phyloP scores from a whole-genome alignment of 2,797 vertebrate species.

The Thunnus albacares region DNA sequence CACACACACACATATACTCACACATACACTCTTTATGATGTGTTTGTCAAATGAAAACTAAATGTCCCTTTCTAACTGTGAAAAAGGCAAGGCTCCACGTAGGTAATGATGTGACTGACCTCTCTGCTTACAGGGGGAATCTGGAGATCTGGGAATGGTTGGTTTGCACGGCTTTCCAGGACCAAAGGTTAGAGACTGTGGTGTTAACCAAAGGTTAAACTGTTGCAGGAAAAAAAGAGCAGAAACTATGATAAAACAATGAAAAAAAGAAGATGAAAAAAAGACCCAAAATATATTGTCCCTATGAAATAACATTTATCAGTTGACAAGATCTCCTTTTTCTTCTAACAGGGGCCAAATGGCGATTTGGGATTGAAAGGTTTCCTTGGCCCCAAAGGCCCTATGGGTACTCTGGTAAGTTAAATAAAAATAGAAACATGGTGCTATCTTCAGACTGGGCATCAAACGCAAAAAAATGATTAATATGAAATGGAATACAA shows the following conservation, averaged over 20 bases:
- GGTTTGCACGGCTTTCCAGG: conserved; percentile 96
- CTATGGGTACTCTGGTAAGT: conserved; percentile 91
- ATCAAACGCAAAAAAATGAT: background rate
- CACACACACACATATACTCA: background rate
- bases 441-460: background rate
- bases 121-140: conserved; percentile 88
- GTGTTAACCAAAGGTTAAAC: background rate
- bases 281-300: background rate
- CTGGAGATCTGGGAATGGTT: conserved; percentile 90
- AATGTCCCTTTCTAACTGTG: background rate
- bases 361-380: conserved; percentile 91
- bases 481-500: background rate
- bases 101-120: conserved; percentile 33
- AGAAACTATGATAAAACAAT: background rate
- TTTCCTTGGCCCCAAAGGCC: conserved; percentile 93
- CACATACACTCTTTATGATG: background rate
- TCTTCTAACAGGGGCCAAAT: conserved; percentile 88
- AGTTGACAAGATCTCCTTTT: conserved; percentile 12
- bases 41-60: conserved; percentile 1
- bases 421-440: conserved; percentile 2
- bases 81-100: background rate
- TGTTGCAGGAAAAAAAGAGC: background rate
- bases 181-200: conserved; percentile 88
- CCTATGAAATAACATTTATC: background rate
- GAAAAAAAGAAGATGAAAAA: background rate